phyloP scores from a whole-genome alignment of 2,797 vertebrate species.

The Rallus crepitans region DNA sequence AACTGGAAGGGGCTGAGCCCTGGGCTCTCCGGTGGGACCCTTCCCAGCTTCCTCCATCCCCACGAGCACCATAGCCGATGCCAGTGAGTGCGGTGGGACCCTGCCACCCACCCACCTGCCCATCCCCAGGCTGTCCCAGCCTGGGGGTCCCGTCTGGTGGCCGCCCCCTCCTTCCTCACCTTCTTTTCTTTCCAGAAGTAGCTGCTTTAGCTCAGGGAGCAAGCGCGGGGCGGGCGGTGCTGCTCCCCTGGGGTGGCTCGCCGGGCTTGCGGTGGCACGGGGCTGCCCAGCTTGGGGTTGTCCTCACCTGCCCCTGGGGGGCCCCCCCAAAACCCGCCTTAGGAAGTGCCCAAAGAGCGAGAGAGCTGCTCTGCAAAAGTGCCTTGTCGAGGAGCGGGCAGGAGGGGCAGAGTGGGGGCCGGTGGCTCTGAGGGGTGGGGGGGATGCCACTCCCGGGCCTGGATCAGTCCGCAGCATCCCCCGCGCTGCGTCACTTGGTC shows the following conservation, averaged over 20 bases:
- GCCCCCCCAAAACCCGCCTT: background rate
- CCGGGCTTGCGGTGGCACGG: background rate
- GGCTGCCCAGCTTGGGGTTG: background rate
- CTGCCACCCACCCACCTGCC: background rate
- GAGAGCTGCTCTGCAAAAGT: conserved; percentile 71
- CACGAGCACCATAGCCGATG: accelerated
- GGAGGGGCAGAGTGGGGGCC: conserved; percentile 28
- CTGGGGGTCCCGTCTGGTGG: background rate
- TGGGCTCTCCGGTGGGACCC: background rate
- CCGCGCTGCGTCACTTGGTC: accelerated
- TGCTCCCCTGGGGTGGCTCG: background rate
- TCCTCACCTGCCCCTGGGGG: background rate
- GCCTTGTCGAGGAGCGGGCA: conserved; percentile 53
- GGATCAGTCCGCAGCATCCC: background rate
- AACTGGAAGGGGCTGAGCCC: background rate
- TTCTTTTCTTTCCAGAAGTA: conserved; percentile 58
- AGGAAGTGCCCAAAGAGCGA: conserved; percentile 63
- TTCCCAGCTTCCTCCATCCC: background rate
- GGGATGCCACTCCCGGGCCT: too few species aligned
- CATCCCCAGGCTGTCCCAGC: background rate
- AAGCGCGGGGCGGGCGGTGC: background rate
- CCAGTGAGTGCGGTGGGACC: accelerated
- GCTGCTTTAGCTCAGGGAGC: conserved; percentile 69
- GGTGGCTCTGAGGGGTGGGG: background rate
- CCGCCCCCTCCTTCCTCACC: background rate